Evolutionary conservation across 2,113 vertebrate genomes (phyloP).

Genomic region (Shinisaurus crocodilurus): DNA sequence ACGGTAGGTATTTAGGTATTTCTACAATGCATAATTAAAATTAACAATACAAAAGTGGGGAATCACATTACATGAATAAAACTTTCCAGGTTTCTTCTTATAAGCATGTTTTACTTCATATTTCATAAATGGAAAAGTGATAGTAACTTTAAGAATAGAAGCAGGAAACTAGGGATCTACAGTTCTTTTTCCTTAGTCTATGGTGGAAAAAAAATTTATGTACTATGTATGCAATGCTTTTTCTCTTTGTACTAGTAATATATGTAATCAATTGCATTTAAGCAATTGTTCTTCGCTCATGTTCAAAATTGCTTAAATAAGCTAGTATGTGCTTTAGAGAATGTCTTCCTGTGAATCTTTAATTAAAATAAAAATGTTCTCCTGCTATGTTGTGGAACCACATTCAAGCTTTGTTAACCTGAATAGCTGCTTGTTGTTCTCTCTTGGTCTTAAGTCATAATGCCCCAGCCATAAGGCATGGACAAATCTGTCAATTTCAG

Average conservation of each 20-base stretch:
- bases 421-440: not conserved
- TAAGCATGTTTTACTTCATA: not conserved
- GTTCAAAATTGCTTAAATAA: not conserved
- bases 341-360: not conserved
- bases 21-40: conserved; percentile 48
- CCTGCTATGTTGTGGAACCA: not conserved
- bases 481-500: not conserved
- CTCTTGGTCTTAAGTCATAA: not conserved
- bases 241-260: not conserved
- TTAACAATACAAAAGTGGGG: conserved; percentile 27
- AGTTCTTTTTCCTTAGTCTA: not conserved
- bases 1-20: conserved; percentile 40
- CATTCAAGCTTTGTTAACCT: not conserved
- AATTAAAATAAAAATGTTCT: not conserved
- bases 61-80: not conserved
- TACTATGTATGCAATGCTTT: not conserved
- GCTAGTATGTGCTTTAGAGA: not conserved
- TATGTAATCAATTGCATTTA: not conserved
- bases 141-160: not conserved
- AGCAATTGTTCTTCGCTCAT: not conserved
- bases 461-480: not conserved
- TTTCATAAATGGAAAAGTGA: not conserved
- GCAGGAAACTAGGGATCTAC: not conserved
- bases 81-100: not conserved
- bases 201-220: not conserved